These are phyloP conservation scores for Trachelus stipa DNA, from an alignment of 2,888 invertebrate genomes.

Conservation along the genomic window DNA sequence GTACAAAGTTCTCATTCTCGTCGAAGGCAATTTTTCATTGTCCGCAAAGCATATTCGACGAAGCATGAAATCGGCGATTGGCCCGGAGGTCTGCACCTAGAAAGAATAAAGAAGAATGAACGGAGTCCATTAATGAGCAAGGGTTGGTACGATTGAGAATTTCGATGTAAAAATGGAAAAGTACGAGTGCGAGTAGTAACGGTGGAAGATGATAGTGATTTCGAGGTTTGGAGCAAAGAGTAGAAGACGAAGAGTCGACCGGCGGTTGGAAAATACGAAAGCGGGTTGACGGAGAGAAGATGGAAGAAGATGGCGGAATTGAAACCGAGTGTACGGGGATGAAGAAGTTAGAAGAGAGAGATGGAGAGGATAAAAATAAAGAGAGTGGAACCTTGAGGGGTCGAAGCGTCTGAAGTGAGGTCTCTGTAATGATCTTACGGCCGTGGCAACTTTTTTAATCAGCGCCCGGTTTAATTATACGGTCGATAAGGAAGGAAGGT, in stretches of 20 bases:
- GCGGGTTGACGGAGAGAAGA: neutral
- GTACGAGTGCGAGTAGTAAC: neutral
- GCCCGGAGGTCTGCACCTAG: neutral
- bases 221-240: neutral
- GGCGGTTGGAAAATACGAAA: neutral
- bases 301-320: neutral
- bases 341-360: constrained; percentile 21
- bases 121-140: neutral
- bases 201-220: neutral
- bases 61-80: neutral
- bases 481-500: constrained; percentile 64
- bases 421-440: constrained; percentile 64
- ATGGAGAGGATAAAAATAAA: constrained; percentile 26
- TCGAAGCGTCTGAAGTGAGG: constrained; percentile 33
- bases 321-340: neutral
- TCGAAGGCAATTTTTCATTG: neutral
- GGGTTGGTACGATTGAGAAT: neutral
- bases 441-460: constrained; percentile 65
- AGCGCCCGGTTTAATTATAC: constrained; percentile 65
- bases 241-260: neutral
- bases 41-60: neutral
- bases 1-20: neutral
- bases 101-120: neutral
- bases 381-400: constrained; percentile 20
- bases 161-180: neutral